A percentile compares a stretch with the other conserved stretches of the same genome.
Evolutionary conservation across 2,113 vertebrate genomes (phyloP).

Genomic region (Leptosomus discolor): DNA sequence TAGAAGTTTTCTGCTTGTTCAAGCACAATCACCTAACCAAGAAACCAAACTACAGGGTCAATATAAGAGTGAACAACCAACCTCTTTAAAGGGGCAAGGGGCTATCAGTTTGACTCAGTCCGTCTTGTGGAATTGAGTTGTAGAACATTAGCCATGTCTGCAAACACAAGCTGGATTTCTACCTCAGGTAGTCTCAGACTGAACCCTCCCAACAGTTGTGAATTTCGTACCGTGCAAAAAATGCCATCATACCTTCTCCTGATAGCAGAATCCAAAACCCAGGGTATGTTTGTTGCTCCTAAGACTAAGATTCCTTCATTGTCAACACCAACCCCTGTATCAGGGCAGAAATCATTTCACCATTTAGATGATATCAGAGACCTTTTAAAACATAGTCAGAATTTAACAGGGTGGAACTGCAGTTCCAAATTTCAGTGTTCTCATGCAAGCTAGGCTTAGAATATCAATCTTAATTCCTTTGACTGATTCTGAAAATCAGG

Average conservation of each 20-base stretch:
- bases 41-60: background rate
- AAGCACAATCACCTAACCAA: background rate
- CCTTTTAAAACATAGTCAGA: background rate
- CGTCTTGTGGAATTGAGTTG: accelerated
- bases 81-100: background rate
- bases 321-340: slow-evolving; percentile 90
- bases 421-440: background rate
- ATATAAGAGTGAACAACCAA: background rate
- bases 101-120: background rate
- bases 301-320: slow-evolving; percentile 97
- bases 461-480: background rate
- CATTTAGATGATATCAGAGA: background rate
- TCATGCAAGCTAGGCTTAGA: background rate
- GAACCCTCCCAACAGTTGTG: background rate
- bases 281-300: slow-evolving; percentile 97
- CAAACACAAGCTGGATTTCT: background rate
- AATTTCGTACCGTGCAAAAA: background rate
- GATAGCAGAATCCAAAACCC: slow-evolving; percentile 98
- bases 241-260: slow-evolving; percentile 83
- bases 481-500: background rate
- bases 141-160: background rate
- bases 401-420: background rate
- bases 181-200: background rate
- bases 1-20: background rate
- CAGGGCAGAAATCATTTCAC: slow-evolving; percentile 9